Percentiles rank a stretch among this genome's conserved stretches.
phyloP scores from a whole-genome alignment of 2,888 invertebrate species.

The Watsonalla cultraria region DNA sequence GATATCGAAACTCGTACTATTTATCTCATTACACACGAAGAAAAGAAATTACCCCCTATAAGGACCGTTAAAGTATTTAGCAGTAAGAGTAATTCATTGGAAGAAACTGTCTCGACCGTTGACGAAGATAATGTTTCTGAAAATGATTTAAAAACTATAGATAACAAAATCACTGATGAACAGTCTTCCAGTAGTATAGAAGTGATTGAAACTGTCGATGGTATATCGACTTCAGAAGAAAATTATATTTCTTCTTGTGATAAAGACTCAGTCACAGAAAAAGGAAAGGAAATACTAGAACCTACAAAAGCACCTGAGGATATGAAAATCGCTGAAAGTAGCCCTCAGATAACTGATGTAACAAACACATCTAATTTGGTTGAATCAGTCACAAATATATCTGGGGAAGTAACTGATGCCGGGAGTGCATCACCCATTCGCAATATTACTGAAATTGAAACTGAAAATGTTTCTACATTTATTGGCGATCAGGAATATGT shows the following conservation, averaged over 20 bases:
- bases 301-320: not conserved
- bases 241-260: not conserved
- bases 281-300: no score
- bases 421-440: no score
- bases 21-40: constrained; percentile 85
- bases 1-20: constrained; percentile 70
- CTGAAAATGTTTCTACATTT: no score
- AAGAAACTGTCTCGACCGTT: constrained; percentile 29
- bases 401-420: no score
- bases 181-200: constrained; percentile 38
- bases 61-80: constrained; percentile 75
- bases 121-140: constrained; percentile 21
- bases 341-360: not conserved
- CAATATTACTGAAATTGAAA: no score
- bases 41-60: constrained; percentile 82
- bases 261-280: not conserved
- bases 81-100: constrained; percentile 80
- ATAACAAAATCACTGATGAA: constrained; percentile 41
- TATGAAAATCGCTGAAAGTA: not conserved
- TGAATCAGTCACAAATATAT: not conserved
- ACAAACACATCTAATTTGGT: not conserved
- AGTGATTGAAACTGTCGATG: not conserved
- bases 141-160: constrained; percentile 20
- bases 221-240: not conserved
- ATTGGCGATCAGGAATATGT: no score